A percentile compares a stretch with the other conserved stretches of the same genome.
These are phyloP conservation scores for Plutomurus gul DNA, from an alignment of 1,140 invertebrate genomes.

Conservation along the genomic window DNA sequence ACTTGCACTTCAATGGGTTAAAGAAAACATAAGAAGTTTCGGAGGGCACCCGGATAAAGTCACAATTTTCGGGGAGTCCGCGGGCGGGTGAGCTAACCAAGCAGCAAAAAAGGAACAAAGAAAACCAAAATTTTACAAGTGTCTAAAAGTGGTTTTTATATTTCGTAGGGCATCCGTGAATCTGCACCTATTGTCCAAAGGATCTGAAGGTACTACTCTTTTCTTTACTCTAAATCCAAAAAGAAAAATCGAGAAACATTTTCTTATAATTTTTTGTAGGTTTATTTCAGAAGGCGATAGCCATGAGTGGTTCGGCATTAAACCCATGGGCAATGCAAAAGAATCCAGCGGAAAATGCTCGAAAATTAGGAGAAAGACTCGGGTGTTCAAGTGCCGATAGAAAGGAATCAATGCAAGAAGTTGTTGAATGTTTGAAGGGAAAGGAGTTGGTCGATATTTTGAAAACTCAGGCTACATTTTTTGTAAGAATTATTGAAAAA, in stretches of 20 bases:
- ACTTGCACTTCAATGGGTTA: constrained; percentile 43
- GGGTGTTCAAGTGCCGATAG: too few relatives aligned
- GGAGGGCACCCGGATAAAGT: constrained; percentile 52
- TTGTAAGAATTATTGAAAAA: background rate
- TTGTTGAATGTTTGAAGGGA: background rate
- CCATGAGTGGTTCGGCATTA: background rate
- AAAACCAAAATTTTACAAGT: too few relatives aligned
- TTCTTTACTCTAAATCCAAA: too few relatives aligned
- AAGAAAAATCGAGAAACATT: too few relatives aligned
- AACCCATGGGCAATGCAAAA: background rate
- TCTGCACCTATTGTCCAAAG: too few relatives aligned
- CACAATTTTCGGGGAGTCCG: constrained; percentile 60
- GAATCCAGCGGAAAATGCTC: background rate
- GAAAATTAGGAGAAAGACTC: background rate
- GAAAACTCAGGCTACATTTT: background rate
- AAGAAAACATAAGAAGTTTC: constrained; percentile 32
- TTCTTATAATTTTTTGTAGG: background rate
- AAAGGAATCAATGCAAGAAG: background rate
- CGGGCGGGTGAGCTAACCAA: too few relatives aligned
- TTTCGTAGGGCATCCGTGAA: too few relatives aligned
- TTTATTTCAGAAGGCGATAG: background rate
- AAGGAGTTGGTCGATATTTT: background rate
- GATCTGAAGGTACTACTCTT: too few relatives aligned
- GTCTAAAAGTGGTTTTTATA: too few relatives aligned
- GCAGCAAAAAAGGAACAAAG: too few relatives aligned